Evolutionary conservation across 2,888 invertebrate genomes (phyloP), one percentile per base, ranked within the genome.

Genomic region (Leptothorax acervorum): DNA sequence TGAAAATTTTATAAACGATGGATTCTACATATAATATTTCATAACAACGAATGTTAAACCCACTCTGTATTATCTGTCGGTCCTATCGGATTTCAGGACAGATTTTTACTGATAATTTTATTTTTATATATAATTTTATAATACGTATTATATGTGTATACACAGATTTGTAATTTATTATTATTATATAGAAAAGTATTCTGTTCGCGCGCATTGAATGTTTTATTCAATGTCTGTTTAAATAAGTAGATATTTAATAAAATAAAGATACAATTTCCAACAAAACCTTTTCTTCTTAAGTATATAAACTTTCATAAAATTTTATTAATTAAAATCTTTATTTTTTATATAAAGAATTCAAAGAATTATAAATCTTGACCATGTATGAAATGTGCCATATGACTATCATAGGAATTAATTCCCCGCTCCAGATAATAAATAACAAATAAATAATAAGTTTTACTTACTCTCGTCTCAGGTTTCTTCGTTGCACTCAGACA

Each of bases 91-190:
- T 65, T 63, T 42, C 23, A 42, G 12, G 39, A 23, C 1, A 39
- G n/a, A 42, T 42, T 65, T 65, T 23, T 39, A 39, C n/a, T 63
- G n/a, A 39, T 11, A 63, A 42, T 63, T 63, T 23, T 65, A 65
- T 35, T 35, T 35, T 35, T 35, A 35, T 0, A 35, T 35, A 6
- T 35, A 35, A 35, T 35, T 35, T 35, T 35, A 35, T 35, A 35
- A 35, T 65, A 6, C 1, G 11, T 62, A n/a, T 35, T 55, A 4
- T 1, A 23, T 62, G 18, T 18, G 12, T 15, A 62, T 6, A 11
- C 11, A 1, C 0, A 4, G 0, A 63, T 63, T 39, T n/a, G n/a
- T n/a, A 63, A n/a, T 63, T n/a, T 18, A 62, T 62, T n/a, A 62
- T 62, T n/a, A 62, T 39, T n/a, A n/a, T 18, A 39, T n/a, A 63